A percentile compares a stretch with the other conserved stretches of the same genome.
These are phyloP conservation scores for Danaus plexippus DNA, from an alignment of 1,140 invertebrate genomes.

Conservation along the genomic window DNA sequence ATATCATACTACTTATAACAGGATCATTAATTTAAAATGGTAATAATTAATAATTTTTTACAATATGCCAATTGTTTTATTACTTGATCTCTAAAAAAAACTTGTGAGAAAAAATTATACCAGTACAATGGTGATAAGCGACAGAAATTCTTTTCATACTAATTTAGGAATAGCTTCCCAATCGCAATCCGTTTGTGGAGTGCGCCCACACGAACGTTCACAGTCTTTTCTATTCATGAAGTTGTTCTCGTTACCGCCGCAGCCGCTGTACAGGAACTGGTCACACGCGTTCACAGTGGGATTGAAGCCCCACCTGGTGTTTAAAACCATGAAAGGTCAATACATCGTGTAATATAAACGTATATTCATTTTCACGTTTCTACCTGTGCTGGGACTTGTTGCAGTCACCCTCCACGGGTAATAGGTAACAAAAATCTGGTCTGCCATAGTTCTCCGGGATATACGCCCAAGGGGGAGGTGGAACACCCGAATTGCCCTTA, in stretches of 20 bases:
- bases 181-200: conserved; percentile 13
- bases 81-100: too few species aligned
- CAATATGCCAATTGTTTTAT: too few species aligned
- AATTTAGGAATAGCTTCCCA: not conserved
- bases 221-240: conserved; percentile 15
- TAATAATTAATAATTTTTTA: too few species aligned
- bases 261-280: conserved; percentile 22
- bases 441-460: conserved; percentile 17
- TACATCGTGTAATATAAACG: too few species aligned
- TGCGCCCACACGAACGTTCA: conserved; percentile 8
- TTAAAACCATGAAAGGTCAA: too few species aligned
- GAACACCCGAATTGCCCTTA: conserved; percentile 6
- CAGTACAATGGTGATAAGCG: too few species aligned
- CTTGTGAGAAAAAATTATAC: too few species aligned
- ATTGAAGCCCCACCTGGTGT: conserved; percentile 21
- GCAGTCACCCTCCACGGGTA: conserved; percentile 16
- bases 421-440: conserved; percentile 18
- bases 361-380: too few species aligned
- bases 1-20: too few species aligned
- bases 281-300: conserved; percentile 11
- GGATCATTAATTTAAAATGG: too few species aligned
- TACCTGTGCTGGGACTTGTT: not conserved
- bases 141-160: too few species aligned
- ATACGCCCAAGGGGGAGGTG: conserved; percentile 26
- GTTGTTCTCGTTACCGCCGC: conserved; percentile 25